phyloP scores from a whole-genome alignment of 2,797 vertebrate genomes.

The Lophotriccus pileatus region DNA sequence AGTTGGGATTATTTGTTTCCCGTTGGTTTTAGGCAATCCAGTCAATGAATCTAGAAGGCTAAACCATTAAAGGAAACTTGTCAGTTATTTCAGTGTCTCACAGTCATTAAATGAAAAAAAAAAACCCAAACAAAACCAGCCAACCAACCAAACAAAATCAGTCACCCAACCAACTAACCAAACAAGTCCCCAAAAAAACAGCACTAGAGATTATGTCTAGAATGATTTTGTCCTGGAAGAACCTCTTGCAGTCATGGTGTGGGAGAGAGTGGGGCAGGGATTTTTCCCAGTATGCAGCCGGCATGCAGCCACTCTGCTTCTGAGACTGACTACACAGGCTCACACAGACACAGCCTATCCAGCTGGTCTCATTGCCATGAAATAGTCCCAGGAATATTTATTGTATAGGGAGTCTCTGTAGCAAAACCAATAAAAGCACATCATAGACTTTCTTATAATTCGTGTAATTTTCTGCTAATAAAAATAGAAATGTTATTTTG shows the following conservation, averaged over 20 bases:
- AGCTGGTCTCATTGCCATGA: not conserved
- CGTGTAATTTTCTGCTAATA: not conserved
- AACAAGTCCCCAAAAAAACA: not conserved
- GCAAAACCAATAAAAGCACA: not conserved
- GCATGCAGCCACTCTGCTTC: fast-evolving
- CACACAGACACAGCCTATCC: fast-evolving
- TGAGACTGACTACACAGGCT: not conserved
- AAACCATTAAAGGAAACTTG: not conserved
- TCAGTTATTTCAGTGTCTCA: not conserved
- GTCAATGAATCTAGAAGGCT: not conserved
- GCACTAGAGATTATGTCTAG: not conserved
- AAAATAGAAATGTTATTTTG: not conserved
- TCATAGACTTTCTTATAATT: not conserved
- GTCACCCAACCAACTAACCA: not conserved
- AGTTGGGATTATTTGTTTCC: not conserved
- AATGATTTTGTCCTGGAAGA: not conserved
- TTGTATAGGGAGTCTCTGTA: not conserved
- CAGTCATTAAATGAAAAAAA: not conserved
- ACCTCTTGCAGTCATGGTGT: fast-evolving
- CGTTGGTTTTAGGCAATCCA: not conserved
- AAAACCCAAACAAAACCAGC: too few relatives aligned
- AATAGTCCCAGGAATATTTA: not conserved
- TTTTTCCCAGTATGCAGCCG: not conserved
- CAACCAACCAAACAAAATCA: too few relatives aligned
- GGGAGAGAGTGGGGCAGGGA: not conserved